Base-by-base conservation (phyloP, 1,140 invertebrate species). In the Drosophila dunni region DNA sequence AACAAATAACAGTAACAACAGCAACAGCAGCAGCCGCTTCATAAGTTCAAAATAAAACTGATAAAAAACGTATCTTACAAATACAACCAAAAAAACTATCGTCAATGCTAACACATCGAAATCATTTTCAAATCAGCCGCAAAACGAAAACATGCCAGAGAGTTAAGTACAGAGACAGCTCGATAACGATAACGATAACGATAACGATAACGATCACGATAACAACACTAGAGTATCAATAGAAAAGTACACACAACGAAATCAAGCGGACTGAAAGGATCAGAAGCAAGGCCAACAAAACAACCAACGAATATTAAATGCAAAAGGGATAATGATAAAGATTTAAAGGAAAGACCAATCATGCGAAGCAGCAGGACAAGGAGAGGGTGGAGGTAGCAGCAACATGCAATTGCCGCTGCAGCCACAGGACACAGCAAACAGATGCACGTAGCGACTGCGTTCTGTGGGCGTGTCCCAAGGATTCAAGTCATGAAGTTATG, bases 71-170 rank as follows among this genome's bases (percentile, higher is more conserved):
- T 88, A 88, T 88, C 79, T 82, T 60, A 86, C 77, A 79, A 86
- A 86, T 85, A 86, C 79, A 88, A 88, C 83, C 83, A 88, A 88
- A 88, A 88, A 88, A 88, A 83, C 84, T 82, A 86, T 85, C 81
- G 82, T 85, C 82, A 86, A 79, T 72, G 80, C 76, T 72, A 79
- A 61, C 54, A 61, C 61, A 84, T 80, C 82, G 77, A 69, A 79
- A 62, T 64, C 81, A 83, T 83, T 60, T 53, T 65, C 67, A 64
- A 53, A 53, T 54, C 62, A 64, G 24, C 24, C 3, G 24, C 61
- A 63, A 33, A 13, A 29, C 48, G 38, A 58, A 7, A 29, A 10
- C 34, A 44, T 64, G 68, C 56, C 51, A 73, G 78, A 68, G 76
- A 75, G 62, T 61, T 36, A 76, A 64, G 48, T 44, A 54, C 40